These are phyloP conservation scores for Chlorodrepanis virens DNA, from an alignment of 2,113 vertebrate species.

Conservation along the genomic window DNA sequence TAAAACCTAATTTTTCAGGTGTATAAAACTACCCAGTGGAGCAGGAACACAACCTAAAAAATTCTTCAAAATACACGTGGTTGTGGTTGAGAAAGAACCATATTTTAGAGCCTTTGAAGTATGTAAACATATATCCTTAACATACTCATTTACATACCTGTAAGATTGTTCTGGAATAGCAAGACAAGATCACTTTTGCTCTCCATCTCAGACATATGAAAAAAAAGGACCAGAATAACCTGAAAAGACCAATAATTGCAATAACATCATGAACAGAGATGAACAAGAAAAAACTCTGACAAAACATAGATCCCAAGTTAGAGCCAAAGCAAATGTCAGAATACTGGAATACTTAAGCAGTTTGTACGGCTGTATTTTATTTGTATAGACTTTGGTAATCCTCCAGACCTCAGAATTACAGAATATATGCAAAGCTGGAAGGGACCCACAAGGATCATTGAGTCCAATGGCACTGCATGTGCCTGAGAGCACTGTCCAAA, in stretches of 20 bases:
- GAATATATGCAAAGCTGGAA: background rate
- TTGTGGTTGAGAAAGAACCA: background rate
- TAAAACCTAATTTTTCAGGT: background rate
- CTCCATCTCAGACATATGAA: background rate
- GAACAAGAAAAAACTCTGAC: background rate
- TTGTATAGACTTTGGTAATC: background rate
- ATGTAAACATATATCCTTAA: background rate
- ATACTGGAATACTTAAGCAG: background rate
- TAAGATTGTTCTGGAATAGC: background rate
- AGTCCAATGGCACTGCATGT: too few species aligned
- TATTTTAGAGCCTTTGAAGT: background rate
- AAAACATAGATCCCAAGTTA: background rate
- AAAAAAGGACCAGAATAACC: background rate
- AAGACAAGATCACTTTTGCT: background rate
- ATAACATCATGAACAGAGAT: background rate
- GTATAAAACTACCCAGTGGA: background rate
- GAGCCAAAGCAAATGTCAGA: background rate
- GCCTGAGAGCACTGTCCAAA: background rate
- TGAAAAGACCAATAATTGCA: background rate
- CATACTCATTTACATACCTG: background rate
- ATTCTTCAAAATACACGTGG: background rate
- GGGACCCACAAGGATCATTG: background rate
- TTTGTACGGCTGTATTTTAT: background rate
- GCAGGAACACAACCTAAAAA: background rate
- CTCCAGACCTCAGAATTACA: background rate